These are phyloP conservation scores for Isaurus tuberculatus DNA, from an alignment of 92 coral and sea anemone genomes.

Conservation along the genomic window DNA sequence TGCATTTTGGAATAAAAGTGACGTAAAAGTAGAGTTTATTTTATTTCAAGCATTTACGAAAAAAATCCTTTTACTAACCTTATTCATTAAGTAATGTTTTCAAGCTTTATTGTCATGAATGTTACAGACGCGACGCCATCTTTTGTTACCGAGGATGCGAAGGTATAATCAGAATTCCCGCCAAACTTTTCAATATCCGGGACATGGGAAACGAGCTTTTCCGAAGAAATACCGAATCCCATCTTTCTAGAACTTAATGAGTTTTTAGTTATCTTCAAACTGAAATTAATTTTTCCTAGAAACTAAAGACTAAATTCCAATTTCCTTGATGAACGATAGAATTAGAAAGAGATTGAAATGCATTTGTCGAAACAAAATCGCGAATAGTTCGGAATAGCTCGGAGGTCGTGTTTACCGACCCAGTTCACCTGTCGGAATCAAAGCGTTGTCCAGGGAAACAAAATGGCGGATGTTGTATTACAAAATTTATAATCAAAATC, in stretches of 20 bases:
- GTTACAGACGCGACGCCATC: conserved; percentile 34
- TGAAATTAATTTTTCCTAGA: neutral
- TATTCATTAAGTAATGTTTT: no score
- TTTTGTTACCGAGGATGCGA: conserved; percentile 28
- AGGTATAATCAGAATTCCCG: conserved; percentile 41
- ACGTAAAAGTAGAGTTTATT: no score
- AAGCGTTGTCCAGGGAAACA: conserved; percentile 76
- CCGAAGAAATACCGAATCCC: conserved; percentile 4
- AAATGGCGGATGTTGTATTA: conserved; percentile 63
- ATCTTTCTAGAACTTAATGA: neutral
- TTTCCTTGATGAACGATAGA: neutral
- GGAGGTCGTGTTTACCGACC: neutral
- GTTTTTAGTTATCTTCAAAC: neutral
- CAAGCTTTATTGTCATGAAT: neutral
- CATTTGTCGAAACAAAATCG: neutral
- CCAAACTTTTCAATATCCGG: conserved; percentile 39
- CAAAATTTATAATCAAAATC: neutral
- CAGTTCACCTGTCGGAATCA: conserved; percentile 34
- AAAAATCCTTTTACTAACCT: no score
- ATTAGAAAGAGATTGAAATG: neutral
- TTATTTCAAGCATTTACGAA: no score
- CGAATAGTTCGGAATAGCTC: conserved; percentile 4
- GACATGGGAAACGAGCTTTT: neutral
- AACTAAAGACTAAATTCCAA: neutral
- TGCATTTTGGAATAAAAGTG: no score